phyloP scores from a whole-genome alignment of 2,797 vertebrate species.

The Lepus townsendii region DNA sequence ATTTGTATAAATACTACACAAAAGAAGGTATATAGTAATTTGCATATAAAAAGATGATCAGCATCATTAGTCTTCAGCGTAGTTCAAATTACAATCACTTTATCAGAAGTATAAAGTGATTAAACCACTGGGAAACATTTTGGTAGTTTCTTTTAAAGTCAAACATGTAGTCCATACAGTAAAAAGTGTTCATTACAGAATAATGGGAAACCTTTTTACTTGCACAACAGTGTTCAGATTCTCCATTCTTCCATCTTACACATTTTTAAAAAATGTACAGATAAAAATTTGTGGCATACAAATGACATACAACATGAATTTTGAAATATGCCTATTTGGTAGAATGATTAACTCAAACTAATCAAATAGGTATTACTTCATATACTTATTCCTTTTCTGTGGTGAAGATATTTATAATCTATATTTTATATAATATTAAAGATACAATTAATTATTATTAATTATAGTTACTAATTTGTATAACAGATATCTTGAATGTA shows the following conservation, averaged over 20 bases:
- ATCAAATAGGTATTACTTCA: neutral
- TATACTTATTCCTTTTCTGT: neutral
- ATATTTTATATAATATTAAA: neutral
- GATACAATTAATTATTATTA: neutral
- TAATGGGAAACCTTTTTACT: neutral
- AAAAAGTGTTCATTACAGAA: neutral
- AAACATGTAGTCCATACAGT: neutral
- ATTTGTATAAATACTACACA: neutral
- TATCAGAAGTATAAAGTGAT: conserved; percentile 3
- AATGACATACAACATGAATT: neutral
- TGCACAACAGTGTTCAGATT: neutral
- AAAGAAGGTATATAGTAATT: neutral
- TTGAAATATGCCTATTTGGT: neutral
- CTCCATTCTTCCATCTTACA: neutral
- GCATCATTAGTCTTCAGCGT: neutral
- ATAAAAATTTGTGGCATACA: neutral
- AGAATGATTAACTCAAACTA: neutral
- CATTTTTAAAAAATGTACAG: neutral
- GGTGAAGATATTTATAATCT: neutral
- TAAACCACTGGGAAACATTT: conserved; percentile 20
- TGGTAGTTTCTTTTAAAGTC: neutral
- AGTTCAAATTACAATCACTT: conserved; percentile 26
- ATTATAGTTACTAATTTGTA: neutral
- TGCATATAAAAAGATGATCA: neutral
- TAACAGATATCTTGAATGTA: neutral